These are phyloP conservation scores for Drosophila greeni DNA, from an alignment of 2,888 invertebrate genomes.

Conservation along the genomic window DNA sequence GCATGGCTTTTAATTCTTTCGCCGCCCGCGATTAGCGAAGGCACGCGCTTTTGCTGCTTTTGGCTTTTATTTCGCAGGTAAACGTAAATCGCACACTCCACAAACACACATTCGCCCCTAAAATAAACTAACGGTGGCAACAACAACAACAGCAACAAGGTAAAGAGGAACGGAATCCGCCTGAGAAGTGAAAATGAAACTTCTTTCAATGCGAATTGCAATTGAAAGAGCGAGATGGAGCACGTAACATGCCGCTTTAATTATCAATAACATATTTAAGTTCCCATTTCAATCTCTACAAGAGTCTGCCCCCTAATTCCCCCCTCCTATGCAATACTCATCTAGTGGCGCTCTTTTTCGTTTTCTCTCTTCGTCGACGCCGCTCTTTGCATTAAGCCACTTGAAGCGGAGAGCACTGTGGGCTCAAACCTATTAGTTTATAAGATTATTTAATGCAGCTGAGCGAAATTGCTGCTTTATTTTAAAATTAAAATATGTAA, in stretches of 20 bases:
- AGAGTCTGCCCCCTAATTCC: not conserved
- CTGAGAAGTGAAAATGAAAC: constrained; percentile 11
- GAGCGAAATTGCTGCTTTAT: not conserved
- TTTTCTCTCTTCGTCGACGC: constrained; percentile 2
- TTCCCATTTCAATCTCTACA: constrained; percentile 4
- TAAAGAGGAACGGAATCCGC: not conserved
- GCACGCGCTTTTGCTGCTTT: constrained; percentile 17
- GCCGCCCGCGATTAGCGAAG: constrained; percentile 20
- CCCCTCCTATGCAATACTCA: not conserved
- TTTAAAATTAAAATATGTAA: not conserved
- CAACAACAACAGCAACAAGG: not conserved
- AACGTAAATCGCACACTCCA: constrained; percentile 11
- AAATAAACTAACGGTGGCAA: constrained; percentile 2
- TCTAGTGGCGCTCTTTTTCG: constrained; percentile 7
- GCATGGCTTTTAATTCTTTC: constrained; percentile 13
- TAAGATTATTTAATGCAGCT: not conserved
- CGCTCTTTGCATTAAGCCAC: constrained; percentile 25
- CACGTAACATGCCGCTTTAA: constrained; percentile 42
- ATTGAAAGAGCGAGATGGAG: constrained; percentile 15
- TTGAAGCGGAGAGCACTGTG: constrained; percentile 15
- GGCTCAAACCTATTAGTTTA: not conserved
- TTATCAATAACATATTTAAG: constrained; percentile 67
- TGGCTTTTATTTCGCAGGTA: constrained; percentile 19
- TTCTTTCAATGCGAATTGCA: constrained; percentile 39
- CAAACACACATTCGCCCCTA: constrained; percentile 2